A percentile compares a stretch with the other conserved stretches of the same genome.
Conservation (phyloP, 2,888 invertebrate genomes). For the Polydrusus pterygomalis region DNA sequence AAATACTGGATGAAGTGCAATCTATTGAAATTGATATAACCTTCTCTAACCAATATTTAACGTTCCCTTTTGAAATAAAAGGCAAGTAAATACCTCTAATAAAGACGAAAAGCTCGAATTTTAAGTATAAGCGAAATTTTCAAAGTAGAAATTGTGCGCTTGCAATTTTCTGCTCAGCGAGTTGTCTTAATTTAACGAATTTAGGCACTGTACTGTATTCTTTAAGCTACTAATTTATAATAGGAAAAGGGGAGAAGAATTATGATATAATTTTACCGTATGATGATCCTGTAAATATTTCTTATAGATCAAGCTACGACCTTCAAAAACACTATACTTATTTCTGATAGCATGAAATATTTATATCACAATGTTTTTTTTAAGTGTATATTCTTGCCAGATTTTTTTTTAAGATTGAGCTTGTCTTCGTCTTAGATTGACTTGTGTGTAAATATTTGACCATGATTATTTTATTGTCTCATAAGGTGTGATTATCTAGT, state of each 20-base stretch:
- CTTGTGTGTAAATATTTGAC: no score
- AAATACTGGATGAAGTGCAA: no score
- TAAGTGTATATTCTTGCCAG: no score
- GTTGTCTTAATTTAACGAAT: conserved; percentile 11
- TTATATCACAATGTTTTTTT: no score
- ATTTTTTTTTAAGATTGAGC: no score
- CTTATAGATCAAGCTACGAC: background rate
- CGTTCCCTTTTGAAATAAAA: background rate
- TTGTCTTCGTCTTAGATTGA: no score
- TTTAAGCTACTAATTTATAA: conserved; percentile 3
- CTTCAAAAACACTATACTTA: no score
- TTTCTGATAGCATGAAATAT: no score
- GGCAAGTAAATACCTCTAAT: background rate
- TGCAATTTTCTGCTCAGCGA: conserved; percentile 19
- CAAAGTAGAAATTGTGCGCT: background rate
- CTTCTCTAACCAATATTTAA: no score
- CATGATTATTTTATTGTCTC: no score
- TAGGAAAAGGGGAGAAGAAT: background rate
- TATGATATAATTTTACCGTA: background rate
- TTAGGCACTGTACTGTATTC: conserved; percentile 3
- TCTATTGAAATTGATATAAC: no score
- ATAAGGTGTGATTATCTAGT: no score
- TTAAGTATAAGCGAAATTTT: background rate
- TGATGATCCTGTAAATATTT: background rate
- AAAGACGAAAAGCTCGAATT: background rate